A percentile compares a stretch with the other conserved stretches of the same genome.
phyloP scores from a whole-genome alignment of 1,140 invertebrate species.

The Colletes gigas region DNA sequence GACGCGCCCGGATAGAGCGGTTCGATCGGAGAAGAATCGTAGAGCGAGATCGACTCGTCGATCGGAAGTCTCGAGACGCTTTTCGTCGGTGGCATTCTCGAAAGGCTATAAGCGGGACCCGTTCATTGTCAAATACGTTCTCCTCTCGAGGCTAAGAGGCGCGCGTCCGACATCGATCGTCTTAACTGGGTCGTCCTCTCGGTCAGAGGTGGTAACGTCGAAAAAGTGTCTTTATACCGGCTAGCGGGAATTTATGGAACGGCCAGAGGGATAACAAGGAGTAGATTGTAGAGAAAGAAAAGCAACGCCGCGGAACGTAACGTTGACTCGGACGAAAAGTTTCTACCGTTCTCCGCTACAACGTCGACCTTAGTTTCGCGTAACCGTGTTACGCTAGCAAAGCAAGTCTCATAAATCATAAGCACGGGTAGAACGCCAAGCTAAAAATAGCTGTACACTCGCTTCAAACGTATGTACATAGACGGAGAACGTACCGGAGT shows the following conservation, averaged over 20 bases:
- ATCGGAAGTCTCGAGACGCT: neutral
- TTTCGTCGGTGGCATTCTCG: neutral
- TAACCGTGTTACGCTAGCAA: conserved; percentile 45
- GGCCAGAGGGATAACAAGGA: neutral
- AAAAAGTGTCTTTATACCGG: conserved; percentile 21
- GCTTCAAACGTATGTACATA: neutral
- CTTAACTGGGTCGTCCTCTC: conserved; percentile 51
- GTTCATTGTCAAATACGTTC: conserved; percentile 9
- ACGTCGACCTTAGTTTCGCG: conserved; percentile 3
- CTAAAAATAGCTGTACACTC: conserved; percentile 5
- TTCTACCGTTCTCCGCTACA: neutral
- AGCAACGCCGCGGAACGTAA: neutral
- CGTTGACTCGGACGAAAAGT: neutral
- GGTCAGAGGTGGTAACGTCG: conserved; percentile 33
- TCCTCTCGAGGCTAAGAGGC: neutral
- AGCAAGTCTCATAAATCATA: conserved; percentile 56
- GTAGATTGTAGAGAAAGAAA: neutral
- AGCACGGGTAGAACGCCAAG: conserved; percentile 33
- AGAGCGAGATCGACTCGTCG: neutral
- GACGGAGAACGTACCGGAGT: neutral
- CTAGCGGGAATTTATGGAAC: neutral
- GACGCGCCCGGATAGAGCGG: no score
- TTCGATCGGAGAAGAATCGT: neutral
- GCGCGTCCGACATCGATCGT: conserved; percentile 51
- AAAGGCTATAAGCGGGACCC: neutral